phyloP scores from a whole-genome alignment of 2,113 vertebrate species.

The Muntiacus reevesi region DNA sequence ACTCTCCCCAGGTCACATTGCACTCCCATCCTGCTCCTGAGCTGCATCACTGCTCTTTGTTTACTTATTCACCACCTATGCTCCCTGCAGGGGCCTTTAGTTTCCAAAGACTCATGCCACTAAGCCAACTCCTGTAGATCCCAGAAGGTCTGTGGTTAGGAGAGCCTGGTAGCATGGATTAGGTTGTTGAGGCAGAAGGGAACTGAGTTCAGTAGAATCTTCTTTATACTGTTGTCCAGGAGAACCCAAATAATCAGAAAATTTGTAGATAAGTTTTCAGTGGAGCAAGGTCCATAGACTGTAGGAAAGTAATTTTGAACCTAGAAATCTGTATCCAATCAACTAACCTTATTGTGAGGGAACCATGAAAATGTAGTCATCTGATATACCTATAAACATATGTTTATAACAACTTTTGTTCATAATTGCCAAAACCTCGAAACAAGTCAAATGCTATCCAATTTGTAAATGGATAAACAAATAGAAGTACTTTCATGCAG shows the following conservation, averaged over 20 bases:
- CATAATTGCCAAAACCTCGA: background rate
- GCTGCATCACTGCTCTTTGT: background rate
- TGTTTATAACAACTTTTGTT: background rate
- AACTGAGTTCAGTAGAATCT: background rate
- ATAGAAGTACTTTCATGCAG: background rate
- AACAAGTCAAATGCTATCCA: background rate
- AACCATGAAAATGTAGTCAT: background rate
- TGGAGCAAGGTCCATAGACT: background rate
- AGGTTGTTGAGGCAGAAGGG: background rate
- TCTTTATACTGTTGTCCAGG: background rate
- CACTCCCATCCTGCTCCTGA: background rate
- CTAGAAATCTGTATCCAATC: background rate
- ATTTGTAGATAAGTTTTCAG: background rate
- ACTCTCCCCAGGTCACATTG: background rate
- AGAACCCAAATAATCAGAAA: background rate
- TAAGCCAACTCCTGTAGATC: background rate
- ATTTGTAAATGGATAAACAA: background rate
- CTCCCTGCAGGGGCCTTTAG: background rate
- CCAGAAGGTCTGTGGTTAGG: background rate
- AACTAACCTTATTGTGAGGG: background rate
- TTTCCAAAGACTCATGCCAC: background rate
- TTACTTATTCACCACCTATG: background rate
- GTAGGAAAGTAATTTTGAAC: background rate
- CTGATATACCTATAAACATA: background rate
- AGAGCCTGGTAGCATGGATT: background rate